Base-by-base conservation (phyloP, 1,140 invertebrate species). In the Diorhabda carinulata region DNA sequence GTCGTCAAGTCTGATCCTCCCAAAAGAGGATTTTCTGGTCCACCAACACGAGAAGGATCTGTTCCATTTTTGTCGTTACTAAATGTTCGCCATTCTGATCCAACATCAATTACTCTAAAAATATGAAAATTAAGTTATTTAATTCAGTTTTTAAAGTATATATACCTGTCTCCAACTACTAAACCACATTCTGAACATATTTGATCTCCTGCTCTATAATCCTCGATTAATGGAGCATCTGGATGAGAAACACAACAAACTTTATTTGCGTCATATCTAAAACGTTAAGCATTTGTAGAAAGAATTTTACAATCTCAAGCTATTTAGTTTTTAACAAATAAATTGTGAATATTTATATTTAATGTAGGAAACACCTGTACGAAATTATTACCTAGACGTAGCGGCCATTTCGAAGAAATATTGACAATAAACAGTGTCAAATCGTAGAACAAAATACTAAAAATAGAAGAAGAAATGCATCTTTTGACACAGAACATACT, bases 1-100 rank as follows among this genome's bases (percentile, higher is more conserved):
- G 98, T 99, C 0, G 95, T 97, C 5, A 99, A 86, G 84, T 99
- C 98, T 65, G 94, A 93, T 4, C 97, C 97, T 81, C 94, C 95
- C 0, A 99, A 84, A 2, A 99, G 83, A 0, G 95, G 95, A 86
- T 99, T 99, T 86, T 98, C 92, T 4, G 93, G 92, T 0, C 93
- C 93, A 86, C 98, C 98, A 70, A 99, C 98, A 93, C 98, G 95
- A 84, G 95, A 98, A 41, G 97, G 97, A 86, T 99, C 98, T 2
- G 94, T 93, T 5, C 94, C 93, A 70, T 91, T 90, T 80, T 98
- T 98, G 80, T 99, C 98, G 86, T 99, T 99, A 76, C 95, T 98
- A 82, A 99, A 99, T 64, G 98, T 99, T 82, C 98, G 87, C 98
- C 98, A 99, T 83, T 99, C 98, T n/a, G 97, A 98, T n/a, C 98